Evolutionary conservation across 2,797 vertebrate species (phyloP).

Genomic region (Ptychadena robeensis): DNA sequence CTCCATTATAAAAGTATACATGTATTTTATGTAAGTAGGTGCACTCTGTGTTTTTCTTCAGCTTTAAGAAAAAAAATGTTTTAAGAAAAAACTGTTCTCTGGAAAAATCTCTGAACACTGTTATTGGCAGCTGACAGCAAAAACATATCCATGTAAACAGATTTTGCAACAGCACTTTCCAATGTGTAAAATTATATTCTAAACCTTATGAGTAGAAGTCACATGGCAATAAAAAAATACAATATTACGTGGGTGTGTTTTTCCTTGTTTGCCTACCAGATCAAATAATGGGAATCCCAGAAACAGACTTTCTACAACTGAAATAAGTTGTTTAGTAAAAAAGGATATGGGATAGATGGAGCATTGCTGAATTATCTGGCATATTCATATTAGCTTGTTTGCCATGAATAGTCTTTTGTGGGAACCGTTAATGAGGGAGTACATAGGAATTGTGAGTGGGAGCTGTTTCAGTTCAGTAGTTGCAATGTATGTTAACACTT

Average conservation of each 20-base stretch:
- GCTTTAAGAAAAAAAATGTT: background rate
- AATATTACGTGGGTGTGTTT: slow-evolving; percentile 59
- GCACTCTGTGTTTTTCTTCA: background rate
- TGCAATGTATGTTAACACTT: slow-evolving; percentile 29
- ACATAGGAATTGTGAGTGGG: slow-evolving; percentile 61
- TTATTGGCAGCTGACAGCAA: background rate
- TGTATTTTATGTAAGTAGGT: background rate
- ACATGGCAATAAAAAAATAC: slow-evolving; percentile 46
- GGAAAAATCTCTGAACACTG: background rate
- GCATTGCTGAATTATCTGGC: slow-evolving; percentile 45
- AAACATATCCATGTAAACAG: background rate
- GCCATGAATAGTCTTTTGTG: slow-evolving; percentile 67
- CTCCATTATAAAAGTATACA: background rate
- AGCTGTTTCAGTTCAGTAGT: slow-evolving; percentile 34
- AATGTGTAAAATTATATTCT: background rate
- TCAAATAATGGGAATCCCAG: slow-evolving; percentile 55
- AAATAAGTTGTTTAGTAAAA: slow-evolving; percentile 54
- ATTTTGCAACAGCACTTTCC: slow-evolving; percentile 20
- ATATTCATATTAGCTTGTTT: slow-evolving; percentile 52
- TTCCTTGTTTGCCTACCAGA: slow-evolving; percentile 39
- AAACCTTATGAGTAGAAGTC: slow-evolving; percentile 37
- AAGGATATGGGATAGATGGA: slow-evolving; percentile 49
- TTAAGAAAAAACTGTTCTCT: too few species aligned
- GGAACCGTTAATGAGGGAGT: slow-evolving; percentile 57
- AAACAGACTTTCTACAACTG: slow-evolving; percentile 48